Evolutionary conservation across 37 sponge, comb jelly and placozoan genomes (phyloP), one percentile per base, ranked within the genome.

Genomic region (Cladorhizidae sp.): DNA sequence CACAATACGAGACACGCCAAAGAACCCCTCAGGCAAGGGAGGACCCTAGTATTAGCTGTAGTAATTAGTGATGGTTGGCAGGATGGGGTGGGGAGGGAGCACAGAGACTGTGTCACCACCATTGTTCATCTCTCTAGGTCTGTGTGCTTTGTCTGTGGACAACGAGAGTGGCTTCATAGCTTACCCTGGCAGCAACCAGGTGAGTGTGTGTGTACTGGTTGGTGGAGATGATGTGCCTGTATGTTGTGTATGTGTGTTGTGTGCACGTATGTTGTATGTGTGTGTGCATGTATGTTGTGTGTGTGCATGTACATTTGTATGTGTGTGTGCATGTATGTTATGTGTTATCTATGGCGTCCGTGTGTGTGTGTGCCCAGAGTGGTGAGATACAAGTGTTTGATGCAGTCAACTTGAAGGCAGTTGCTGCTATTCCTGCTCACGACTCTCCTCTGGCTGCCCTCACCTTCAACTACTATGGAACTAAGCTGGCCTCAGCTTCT

Each of bases 1-100:
- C 71, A 98, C 97, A 28, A 98, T 98, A 75, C 77, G 97, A 77
- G 99, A 98, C 80, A 98, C 97, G 65, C 99, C 99, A 61, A 89
- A 81, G 52, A 98, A 98, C 70, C 90, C 92, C 37, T 77, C 85
- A 81, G 98, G 98, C 78, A 72, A 12, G 37, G 21, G 31, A 32
- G 68, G 2, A 67, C 72, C 18, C 3, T 68, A 38, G 49, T 45
- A 9, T 12, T 45, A 9, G 9, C 49, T 45, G 8, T 45, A 45
- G 49, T 45, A 7, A 61, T n/a, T 28, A 61, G 62, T 28, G 5
- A 28, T 61, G 28, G n/a, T n/a, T 61, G 62, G 49, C 49, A 12
- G 49, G 9, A 45, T 45, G 9, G 49, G 49, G 5, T 12, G 12
- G 12, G 28, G 29, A 61, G 5, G 62, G 25, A 17, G 14, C 29